A percentile compares a stretch with the other conserved stretches of the same genome.
Evolutionary conservation across 2,888 invertebrate species (phyloP).

Genomic region (Cataglyphis rosenhaueri): DNA sequence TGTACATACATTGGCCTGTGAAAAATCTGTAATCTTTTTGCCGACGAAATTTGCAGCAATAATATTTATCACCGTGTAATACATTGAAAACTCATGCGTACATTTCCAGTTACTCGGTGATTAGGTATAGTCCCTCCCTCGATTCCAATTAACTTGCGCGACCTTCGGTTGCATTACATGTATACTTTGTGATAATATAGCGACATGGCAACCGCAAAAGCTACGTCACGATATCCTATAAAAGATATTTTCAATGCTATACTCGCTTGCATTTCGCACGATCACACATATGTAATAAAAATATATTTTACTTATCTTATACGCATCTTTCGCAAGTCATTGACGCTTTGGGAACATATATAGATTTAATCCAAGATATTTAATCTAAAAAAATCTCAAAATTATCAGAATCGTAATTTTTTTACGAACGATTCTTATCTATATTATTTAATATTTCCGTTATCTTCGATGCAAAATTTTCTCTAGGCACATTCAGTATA

Average conservation of each 20-base stretch:
- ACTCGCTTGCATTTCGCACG: background rate
- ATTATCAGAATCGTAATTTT: background rate
- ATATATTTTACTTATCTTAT: background rate
- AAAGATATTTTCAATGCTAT: background rate
- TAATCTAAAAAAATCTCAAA: background rate
- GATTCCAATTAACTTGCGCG: background rate
- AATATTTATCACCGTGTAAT: background rate
- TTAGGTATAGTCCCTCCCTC: background rate
- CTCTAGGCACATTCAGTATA: background rate
- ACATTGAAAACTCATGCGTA: background rate
- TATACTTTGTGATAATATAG: background rate
- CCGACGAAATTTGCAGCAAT: background rate
- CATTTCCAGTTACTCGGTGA: slow-evolving; percentile 13
- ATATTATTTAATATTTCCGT: background rate
- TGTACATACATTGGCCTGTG: background rate
- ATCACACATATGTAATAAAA: background rate
- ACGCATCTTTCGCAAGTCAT: background rate
- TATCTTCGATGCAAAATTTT: background rate
- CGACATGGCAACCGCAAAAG: background rate
- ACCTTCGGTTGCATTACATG: slow-evolving; percentile 9
- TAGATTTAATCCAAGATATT: background rate
- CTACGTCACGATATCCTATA: background rate
- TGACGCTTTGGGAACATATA: background rate
- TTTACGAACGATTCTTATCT: background rate
- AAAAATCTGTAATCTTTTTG: background rate